Percentiles rank a stretch among this genome's conserved stretches.
These are phyloP conservation scores for Allophyes oxyacanthae DNA, from an alignment of 2,888 invertebrate species.

Conservation along the genomic window DNA sequence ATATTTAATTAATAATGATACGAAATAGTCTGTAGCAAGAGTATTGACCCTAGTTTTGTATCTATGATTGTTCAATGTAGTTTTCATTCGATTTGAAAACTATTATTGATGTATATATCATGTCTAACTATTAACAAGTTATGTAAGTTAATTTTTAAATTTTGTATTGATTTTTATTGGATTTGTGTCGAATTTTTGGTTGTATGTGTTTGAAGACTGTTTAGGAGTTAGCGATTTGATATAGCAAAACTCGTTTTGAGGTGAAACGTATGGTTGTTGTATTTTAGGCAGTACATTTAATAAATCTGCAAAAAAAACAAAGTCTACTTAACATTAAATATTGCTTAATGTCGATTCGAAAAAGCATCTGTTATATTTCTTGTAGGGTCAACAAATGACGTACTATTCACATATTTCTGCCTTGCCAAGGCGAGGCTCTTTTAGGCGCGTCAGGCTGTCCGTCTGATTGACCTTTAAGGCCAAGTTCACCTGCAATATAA, in stretches of 20 bases:
- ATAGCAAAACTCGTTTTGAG: conserved; percentile 58
- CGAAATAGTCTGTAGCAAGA: conserved; percentile 34
- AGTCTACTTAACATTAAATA: too few species aligned
- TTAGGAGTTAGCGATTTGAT: conserved; percentile 57
- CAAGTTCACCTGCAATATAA: too few species aligned
- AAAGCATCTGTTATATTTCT: too few species aligned
- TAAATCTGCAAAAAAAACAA: too few species aligned
- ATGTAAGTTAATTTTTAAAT: conserved; percentile 55
- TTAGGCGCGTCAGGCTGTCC: too few species aligned
- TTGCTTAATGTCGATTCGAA: too few species aligned
- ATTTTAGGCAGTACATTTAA: too few species aligned
- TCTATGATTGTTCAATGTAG: conserved; percentile 73
- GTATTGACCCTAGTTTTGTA: conserved; percentile 53
- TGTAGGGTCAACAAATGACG: too few species aligned
- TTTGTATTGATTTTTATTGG: conserved; percentile 49
- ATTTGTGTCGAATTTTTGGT: conserved; percentile 52
- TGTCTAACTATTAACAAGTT: conserved; percentile 53
- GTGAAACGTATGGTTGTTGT: conserved; percentile 20
- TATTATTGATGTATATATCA: conserved; percentile 71
- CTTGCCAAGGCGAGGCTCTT: too few species aligned
- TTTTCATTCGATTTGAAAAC: conserved; percentile 80
- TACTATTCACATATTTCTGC: too few species aligned
- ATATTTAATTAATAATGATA: conserved; percentile 40
- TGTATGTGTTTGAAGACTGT: conserved; percentile 69
- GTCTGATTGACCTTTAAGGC: not conserved